Base-by-base conservation (phyloP, 1,140 invertebrate species). In the Streblospio benedicti region DNA sequence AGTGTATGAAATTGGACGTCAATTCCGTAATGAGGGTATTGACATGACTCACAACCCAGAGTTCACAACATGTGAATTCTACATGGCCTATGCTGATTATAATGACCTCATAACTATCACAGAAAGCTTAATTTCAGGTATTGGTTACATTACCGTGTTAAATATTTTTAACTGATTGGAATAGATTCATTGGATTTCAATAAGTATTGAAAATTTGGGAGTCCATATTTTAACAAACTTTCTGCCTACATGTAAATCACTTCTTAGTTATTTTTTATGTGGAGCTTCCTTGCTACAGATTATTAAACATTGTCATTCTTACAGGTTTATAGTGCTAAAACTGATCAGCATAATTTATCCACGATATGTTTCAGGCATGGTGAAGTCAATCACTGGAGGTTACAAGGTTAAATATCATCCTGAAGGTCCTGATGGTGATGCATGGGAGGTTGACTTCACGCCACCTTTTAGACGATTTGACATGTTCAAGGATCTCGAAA, bases 71-170 rank as follows among this genome's bases (percentile, higher is more conserved):
- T 97, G 93, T 76, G 96, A 99, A 81, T 99, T 99, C 78, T 99
- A 99, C 78, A 98, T 99, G 93, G 96, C 96, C 0, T 99, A 99
- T 81, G 96, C 96, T 23, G 96, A 99, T 80, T 99, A 98, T 70
- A 85, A 96, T 76, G 96, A 99, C 80, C 69, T 98, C 2, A 97
- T 99, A 78, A 76, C 82, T 32, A 85, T 99, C 4, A 97, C 95
- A 2, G 96, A 99, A 79, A 83, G 85, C 50, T 81, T 99, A 79
- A 38, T 99, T 5, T 92, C 95, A 44, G 89, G 90, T 74, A n/a
- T n/a, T n/a, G n/a, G n/a, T n/a, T n/a, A n/a, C n/a, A n/a, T n/a
- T n/a, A n/a, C n/a, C n/a, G n/a, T n/a, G n/a, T n/a, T n/a, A n/a
- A n/a, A 65, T 63, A 63, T 50, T 58, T 47, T 20, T n/a, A n/a